Base-by-base conservation (phyloP, 2,797 vertebrate species). In the Pangasius macronema region DNA sequence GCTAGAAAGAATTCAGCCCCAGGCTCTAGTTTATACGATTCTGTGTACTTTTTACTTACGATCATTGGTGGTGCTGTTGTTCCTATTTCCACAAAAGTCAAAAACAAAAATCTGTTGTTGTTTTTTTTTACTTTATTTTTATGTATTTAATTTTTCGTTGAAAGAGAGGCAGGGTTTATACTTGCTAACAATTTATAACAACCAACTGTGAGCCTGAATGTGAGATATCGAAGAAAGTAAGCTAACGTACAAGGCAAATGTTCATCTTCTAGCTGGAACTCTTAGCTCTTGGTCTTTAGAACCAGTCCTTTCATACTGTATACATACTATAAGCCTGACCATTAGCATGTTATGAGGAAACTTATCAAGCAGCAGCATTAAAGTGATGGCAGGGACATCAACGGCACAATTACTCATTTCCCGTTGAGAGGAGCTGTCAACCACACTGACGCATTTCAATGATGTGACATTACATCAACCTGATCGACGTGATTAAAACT, bases 401-500 rank as follows among this genome's bases (percentile, higher is more conserved):
- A 53, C n/a, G n/a, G 27, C 24, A 49, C 30, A 8, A 53, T 80
- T 73, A 85, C 55, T 85, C 83, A 82, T 82, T 77, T 85, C 57
- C 49, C 57, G 22, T 55, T 18, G 67, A 75, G 46, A 85, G 33
- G n/a, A 75, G 33, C 8, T 39, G 53, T 42, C 83, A 59, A 85
- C 55, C 76, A 9, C n/a, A 24, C 53, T 88, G 83, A 85, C 65
- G 75, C 33, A 79, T 42, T 59, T 59, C 11, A 24, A 59, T n/a
- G n/a, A n/a, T n/a, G 53, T 85, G 65, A 67, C 65, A 10, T 63
- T 63, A 51, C 14, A n/a, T 22, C 22, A 53, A 49, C 49, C 55
- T 36, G 27, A 46, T 61, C 68, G 42, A 42, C 7, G 63, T 81
- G 53, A 61, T 72, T 80, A 59, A 39, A 84, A 22, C 30, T 70